Evolutionary conservation across 2,113 vertebrate species (phyloP).

Genomic region (Etia nguti): DNA sequence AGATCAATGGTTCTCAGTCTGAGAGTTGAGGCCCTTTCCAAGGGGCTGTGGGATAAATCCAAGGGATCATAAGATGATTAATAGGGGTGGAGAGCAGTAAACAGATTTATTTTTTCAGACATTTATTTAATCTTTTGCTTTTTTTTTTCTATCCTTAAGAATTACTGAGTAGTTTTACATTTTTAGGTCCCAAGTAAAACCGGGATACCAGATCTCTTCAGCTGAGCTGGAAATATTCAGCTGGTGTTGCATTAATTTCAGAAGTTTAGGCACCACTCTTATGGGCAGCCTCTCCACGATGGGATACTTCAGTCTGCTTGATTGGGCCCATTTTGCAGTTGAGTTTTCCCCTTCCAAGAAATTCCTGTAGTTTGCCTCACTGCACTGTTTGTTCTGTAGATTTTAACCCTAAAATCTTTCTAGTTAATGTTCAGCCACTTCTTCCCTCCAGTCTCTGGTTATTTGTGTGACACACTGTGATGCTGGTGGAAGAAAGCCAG

Average conservation of each 20-base stretch:
- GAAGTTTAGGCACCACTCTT: neutral
- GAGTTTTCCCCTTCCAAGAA: neutral
- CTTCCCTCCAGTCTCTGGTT: neutral
- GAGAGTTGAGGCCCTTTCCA: neutral
- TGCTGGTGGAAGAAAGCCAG: neutral
- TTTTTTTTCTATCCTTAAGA: neutral
- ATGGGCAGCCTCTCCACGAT: neutral
- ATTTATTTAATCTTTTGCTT: neutral
- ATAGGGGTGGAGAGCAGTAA: neutral
- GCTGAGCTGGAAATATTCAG: neutral
- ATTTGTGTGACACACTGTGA: neutral
- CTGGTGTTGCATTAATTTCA: neutral
- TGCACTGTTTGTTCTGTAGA: neutral
- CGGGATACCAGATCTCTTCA: neutral
- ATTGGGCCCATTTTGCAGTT: neutral
- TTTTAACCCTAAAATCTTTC: neutral
- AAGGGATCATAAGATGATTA: neutral
- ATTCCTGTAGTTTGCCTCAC: neutral
- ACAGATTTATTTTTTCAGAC: neutral
- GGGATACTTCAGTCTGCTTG: neutral
- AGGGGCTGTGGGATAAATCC: neutral
- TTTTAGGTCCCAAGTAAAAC: neutral
- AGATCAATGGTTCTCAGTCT: neutral
- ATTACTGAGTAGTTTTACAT: neutral
- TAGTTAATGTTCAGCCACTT: neutral